Conservation (phyloP, 2,113 vertebrate species). For the Hippolais icterina region DNA sequence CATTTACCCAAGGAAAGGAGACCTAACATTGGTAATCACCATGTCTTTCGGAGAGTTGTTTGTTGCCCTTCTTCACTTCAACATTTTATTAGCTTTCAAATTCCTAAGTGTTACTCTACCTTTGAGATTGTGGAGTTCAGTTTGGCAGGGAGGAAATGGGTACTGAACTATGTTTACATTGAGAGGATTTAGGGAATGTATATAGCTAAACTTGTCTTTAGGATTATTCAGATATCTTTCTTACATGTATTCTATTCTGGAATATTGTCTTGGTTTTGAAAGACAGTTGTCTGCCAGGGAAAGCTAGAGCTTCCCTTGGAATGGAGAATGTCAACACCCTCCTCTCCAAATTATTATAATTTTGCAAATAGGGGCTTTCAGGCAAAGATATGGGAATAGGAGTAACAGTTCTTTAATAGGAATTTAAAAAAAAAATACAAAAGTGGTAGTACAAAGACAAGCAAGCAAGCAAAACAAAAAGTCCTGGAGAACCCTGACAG, state of each 20-base stretch:
- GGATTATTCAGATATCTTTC: neutral
- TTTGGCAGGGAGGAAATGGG: neutral
- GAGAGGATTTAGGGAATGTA: neutral
- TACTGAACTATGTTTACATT: neutral
- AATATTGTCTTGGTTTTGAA: neutral
- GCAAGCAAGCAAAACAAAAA: too few relatives aligned
- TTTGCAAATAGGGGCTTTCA: too few relatives aligned
- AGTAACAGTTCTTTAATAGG: too few relatives aligned
- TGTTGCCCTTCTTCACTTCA: neutral
- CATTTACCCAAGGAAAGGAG: conserved; percentile 26
- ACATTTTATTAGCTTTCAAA: conserved; percentile 32
- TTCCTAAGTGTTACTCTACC: neutral
- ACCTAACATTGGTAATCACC: conserved; percentile 52
- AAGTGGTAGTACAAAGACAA: too few relatives aligned
- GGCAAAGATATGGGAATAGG: too few relatives aligned
- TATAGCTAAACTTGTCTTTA: neutral
- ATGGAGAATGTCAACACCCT: too few relatives aligned
- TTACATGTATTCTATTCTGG: neutral
- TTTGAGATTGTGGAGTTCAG: neutral
- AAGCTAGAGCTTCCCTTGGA: too few relatives aligned
- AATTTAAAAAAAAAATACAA: too few relatives aligned
- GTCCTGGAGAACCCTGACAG: too few relatives aligned
- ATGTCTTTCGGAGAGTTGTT: neutral
- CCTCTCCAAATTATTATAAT: too few relatives aligned
- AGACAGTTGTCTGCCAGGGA: too few relatives aligned